phyloP scores from a whole-genome alignment of 2,888 invertebrate genomes.

The Macrophya annulata region DNA sequence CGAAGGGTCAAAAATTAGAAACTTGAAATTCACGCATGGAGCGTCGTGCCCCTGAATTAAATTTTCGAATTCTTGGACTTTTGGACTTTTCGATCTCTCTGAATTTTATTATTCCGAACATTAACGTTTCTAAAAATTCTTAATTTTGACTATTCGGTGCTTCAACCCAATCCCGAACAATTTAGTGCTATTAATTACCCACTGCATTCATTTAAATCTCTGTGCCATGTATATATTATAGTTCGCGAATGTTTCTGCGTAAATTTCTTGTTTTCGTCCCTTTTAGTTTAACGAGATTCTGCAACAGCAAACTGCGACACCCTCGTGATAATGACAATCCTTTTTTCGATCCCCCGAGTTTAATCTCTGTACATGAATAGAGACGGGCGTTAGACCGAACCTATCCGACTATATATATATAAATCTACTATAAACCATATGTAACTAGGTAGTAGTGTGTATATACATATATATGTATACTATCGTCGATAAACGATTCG shows the following conservation, averaged over 20 bases:
- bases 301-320: neutral
- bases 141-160: no score
- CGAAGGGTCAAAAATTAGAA: no score
- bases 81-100: no score
- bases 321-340: neutral
- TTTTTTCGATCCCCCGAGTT: neutral
- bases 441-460: neutral
- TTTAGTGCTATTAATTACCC: no score
- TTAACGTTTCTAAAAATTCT: no score
- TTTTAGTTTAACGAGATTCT: constrained; percentile 21
- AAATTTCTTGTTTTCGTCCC: neutral
- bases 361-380: constrained; percentile 9
- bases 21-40: no score
- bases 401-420: neutral
- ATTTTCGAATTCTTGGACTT: no score
- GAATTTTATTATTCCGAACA: no score
- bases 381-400: constrained; percentile 13
- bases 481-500: constrained; percentile 28
- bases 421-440: neutral
- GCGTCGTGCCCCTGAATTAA: no score
- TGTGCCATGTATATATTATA: neutral
- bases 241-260: neutral
- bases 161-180: no score
- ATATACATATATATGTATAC: neutral
- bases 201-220: no score